phyloP scores from a whole-genome alignment of 2,888 invertebrate species.

The Tortricodes alternella region DNA sequence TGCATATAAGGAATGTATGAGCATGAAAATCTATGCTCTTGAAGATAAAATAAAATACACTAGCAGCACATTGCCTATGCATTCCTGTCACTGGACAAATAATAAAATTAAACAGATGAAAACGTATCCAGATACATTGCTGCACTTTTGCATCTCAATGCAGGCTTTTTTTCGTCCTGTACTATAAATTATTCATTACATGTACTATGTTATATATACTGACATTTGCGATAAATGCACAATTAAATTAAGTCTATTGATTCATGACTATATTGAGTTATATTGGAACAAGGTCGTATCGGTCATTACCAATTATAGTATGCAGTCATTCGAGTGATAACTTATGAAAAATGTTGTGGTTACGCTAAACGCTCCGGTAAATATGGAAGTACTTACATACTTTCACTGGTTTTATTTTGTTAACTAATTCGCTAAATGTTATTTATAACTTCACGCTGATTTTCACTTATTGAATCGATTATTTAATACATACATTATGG shows the following conservation, averaged over 20 bases:
- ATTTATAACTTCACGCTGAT: background rate
- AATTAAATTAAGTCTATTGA: slow-evolving; percentile 7
- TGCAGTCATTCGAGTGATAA: slow-evolving; percentile 24
- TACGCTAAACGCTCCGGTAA: slow-evolving; percentile 41
- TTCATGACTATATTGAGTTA: background rate
- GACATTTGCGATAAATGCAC: slow-evolving; percentile 2
- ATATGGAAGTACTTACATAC: slow-evolving; percentile 40
- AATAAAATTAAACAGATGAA: slow-evolving; percentile 18
- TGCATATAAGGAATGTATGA: slow-evolving; percentile 48
- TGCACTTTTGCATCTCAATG: slow-evolving; percentile 2
- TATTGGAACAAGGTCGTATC: slow-evolving; percentile 27
- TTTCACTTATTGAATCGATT: background rate
- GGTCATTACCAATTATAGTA: slow-evolving; percentile 25
- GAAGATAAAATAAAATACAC: slow-evolving; percentile 15
- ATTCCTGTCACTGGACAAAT: background rate
- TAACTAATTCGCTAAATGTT: background rate
- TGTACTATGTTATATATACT: background rate
- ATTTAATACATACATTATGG: no score
- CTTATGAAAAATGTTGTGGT: slow-evolving; percentile 37
- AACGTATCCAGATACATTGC: background rate
- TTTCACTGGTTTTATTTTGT: slow-evolving; percentile 37
- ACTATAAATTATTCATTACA: slow-evolving; percentile 12
- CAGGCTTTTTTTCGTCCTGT: background rate
- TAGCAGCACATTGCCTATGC: background rate
- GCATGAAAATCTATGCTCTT: slow-evolving; percentile 7